phyloP scores from a whole-genome alignment of 2,888 invertebrate genomes.

The Protodeltote pygarga region DNA sequence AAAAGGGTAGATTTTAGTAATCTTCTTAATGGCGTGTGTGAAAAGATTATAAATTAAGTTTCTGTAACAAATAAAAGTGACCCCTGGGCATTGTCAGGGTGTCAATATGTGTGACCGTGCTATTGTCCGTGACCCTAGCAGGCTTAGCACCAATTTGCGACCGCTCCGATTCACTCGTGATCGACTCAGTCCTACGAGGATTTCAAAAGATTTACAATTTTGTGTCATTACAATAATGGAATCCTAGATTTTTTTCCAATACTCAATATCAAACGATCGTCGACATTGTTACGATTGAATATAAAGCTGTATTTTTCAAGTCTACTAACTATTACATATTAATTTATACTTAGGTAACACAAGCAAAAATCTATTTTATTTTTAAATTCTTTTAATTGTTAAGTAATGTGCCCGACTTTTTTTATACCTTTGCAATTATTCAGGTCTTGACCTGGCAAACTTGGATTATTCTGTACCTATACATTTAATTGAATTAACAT shows the following conservation, averaged over 20 bases:
- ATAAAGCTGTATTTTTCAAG: constrained; percentile 4
- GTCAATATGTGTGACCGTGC: constrained; percentile 86
- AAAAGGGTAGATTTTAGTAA: constrained; percentile 86
- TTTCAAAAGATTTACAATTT: constrained; percentile 67
- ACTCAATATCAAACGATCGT: constrained; percentile 7
- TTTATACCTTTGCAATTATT: too few species aligned
- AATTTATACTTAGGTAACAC: too few species aligned
- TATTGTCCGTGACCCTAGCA: constrained; percentile 82
- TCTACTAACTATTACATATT: too few species aligned
- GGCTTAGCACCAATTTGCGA: constrained; percentile 83
- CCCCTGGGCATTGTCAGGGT: constrained; percentile 84
- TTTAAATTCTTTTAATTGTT: too few species aligned
- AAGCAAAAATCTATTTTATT: too few species aligned
- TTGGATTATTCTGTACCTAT: too few species aligned
- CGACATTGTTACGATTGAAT: constrained; percentile 5
- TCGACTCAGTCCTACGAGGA: constrained; percentile 60
- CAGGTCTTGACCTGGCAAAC: too few species aligned
- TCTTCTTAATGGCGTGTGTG: constrained; percentile 87
- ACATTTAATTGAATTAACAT: too few species aligned
- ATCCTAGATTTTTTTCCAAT: constrained; percentile 38
- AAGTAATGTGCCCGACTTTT: too few species aligned
- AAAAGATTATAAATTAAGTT: constrained; percentile 88
- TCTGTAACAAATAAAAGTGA: constrained; percentile 87
- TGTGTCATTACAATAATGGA: constrained; percentile 63
- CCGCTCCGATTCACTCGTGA: constrained; percentile 75